These are phyloP conservation scores for Nycticryphes semicollaris DNA, from an alignment of 2,113 vertebrate species.

Conservation along the genomic window DNA sequence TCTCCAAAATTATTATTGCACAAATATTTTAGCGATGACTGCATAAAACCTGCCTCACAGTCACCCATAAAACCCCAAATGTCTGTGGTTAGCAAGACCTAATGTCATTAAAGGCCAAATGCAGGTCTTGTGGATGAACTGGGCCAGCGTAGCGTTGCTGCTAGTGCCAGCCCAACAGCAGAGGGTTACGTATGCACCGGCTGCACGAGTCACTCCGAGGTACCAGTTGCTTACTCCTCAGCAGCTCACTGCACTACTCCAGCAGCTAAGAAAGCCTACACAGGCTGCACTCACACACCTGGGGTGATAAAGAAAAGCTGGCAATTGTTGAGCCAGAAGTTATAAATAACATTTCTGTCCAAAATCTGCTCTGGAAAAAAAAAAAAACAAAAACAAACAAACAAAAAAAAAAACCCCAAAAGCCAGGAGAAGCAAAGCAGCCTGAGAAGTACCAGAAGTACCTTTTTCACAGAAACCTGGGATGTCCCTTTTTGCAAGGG, in stretches of 20 bases:
- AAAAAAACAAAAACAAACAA: too few relatives aligned
- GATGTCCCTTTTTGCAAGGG: background rate
- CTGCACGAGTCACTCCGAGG: background rate
- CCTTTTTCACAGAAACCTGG: background rate
- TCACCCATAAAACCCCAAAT: background rate
- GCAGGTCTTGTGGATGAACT: background rate
- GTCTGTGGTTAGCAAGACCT: background rate
- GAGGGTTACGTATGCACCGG: accelerated
- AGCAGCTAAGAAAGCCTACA: background rate
- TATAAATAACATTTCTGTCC: background rate
- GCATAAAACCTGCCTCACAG: background rate
- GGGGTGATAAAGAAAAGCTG: background rate
- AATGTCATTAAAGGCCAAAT: background rate
- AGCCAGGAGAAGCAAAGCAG: background rate
- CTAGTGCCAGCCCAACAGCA: background rate
- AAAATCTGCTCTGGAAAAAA: background rate
- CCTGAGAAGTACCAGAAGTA: background rate
- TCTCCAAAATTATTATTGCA: background rate
- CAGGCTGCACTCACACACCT: background rate
- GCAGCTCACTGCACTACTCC: background rate
- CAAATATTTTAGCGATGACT: background rate
- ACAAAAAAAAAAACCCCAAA: too few relatives aligned
- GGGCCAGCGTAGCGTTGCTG: background rate
- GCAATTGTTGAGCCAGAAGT: background rate
- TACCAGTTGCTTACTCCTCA: background rate